These are phyloP conservation scores for Zygaena filipendulae DNA, from an alignment of 2,888 invertebrate genomes.

Conservation along the genomic window DNA sequence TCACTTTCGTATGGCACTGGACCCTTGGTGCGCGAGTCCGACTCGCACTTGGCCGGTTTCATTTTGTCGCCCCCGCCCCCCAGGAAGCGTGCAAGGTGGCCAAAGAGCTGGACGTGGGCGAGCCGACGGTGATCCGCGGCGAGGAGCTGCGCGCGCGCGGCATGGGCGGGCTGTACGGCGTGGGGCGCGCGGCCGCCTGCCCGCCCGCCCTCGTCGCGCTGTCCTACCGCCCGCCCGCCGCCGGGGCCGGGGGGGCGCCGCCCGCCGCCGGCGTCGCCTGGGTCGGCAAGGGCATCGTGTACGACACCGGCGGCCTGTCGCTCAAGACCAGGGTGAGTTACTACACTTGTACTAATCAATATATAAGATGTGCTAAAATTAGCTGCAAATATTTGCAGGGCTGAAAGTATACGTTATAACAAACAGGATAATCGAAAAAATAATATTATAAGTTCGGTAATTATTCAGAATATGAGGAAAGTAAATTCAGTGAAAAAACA, in stretches of 20 bases:
- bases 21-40: too few relatives aligned
- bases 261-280: constrained; percentile 76
- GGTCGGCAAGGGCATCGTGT: constrained; percentile 95
- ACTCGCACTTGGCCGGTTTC: too few relatives aligned
- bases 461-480: too few relatives aligned
- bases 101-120: constrained; percentile 69
- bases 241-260: too few relatives aligned
- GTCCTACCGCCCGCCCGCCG: constrained; percentile 70
- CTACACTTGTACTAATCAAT: background rate
- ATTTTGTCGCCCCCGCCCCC: too few relatives aligned
- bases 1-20: too few relatives aligned
- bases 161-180: constrained; percentile 90
- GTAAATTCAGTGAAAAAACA: too few relatives aligned
- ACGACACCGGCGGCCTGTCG: constrained; percentile 93
- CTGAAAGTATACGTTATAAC: too few relatives aligned
- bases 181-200: constrained; percentile 73
- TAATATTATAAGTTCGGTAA: too few relatives aligned
- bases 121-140: constrained; percentile 79
- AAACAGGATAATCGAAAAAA: too few relatives aligned
- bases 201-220: constrained; percentile 72
- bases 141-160: constrained; percentile 80
- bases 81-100: constrained; percentile 78
- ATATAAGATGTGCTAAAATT: too few relatives aligned
- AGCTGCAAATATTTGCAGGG: too few relatives aligned
- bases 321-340: constrained; percentile 82